phyloP scores from a whole-genome alignment of 2,888 invertebrate genomes.

The Polydrusus cervinus region DNA sequence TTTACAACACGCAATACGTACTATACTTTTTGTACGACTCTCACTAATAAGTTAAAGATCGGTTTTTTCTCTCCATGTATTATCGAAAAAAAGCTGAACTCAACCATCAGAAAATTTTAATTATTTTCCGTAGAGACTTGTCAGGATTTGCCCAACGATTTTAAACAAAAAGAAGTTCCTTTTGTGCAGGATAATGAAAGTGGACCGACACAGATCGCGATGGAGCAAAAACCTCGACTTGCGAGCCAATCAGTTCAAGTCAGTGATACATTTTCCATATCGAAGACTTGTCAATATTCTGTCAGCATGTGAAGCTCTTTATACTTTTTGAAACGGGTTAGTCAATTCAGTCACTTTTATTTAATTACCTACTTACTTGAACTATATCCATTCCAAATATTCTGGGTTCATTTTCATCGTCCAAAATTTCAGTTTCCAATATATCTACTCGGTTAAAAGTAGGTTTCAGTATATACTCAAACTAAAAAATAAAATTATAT shows the following conservation, averaged over 20 bases:
- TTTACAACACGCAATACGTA: no score
- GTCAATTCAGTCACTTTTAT: no score
- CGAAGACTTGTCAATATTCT: constrained; percentile 9
- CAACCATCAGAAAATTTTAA: constrained; percentile 59
- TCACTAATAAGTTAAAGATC: no score
- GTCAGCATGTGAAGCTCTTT: constrained; percentile 55
- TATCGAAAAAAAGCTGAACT: constrained; percentile 36
- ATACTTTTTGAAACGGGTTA: constrained; percentile 65
- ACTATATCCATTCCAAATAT: constrained; percentile 78
- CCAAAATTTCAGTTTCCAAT: constrained; percentile 92
- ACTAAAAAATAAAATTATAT: constrained; percentile 56
- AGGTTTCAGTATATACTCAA: constrained; percentile 84
- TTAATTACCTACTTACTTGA: constrained; percentile 60
- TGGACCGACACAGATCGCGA: constrained; percentile 60
- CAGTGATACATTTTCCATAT: constrained; percentile 70
- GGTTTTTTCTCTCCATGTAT: constrained; percentile 30
- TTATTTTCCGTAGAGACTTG: constrained; percentile 60
- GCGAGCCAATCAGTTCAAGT: constrained; percentile 64
- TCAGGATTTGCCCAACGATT: constrained; percentile 58
- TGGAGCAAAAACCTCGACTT: constrained; percentile 55
- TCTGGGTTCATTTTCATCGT: constrained; percentile 79
- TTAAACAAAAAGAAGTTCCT: constrained; percentile 61
- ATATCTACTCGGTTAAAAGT: constrained; percentile 98
- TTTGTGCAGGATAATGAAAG: constrained; percentile 61
- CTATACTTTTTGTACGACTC: no score